These are phyloP conservation scores for Tinea semifulvella DNA, from an alignment of 2,888 invertebrate species.

Conservation along the genomic window DNA sequence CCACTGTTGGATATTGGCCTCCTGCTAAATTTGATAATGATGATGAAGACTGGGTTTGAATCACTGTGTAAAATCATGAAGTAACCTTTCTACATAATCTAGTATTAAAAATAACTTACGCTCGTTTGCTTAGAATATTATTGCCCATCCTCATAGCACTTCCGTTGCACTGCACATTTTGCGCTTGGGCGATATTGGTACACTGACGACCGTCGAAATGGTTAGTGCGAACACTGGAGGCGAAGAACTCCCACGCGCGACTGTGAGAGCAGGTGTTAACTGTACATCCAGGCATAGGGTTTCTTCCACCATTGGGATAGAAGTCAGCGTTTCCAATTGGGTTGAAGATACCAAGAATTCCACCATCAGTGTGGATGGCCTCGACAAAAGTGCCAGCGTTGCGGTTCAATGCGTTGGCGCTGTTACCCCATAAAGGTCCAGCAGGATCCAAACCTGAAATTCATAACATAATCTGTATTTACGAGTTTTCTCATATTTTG, in stretches of 20 bases:
- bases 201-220: slow-evolving; percentile 34
- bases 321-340: slow-evolving; percentile 33
- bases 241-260: slow-evolving; percentile 33
- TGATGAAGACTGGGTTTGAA: no score
- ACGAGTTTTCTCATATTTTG: no score
- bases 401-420: slow-evolving; percentile 27
- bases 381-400: slow-evolving; percentile 36
- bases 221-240: slow-evolving; percentile 33
- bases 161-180: slow-evolving; percentile 27
- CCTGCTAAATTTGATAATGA: no score
- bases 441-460: slow-evolving; percentile 45
- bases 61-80: no score
- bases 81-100: no score
- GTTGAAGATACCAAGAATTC: slow-evolving; percentile 33
- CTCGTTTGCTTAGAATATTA: slow-evolving; percentile 27
- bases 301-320: slow-evolving; percentile 42
- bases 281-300: slow-evolving; percentile 40
- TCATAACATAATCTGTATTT: no score
- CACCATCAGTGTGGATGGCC: slow-evolving; percentile 41
- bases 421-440: slow-evolving; percentile 34
- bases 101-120: slow-evolving; percentile 24
- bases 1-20: no score
- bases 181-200: slow-evolving; percentile 26
- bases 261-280: slow-evolving; percentile 38
- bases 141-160: slow-evolving; percentile 34